Evolutionary conservation across 2,797 vertebrate genomes (phyloP).

Genomic region (Pogonophryne albipinna): DNA sequence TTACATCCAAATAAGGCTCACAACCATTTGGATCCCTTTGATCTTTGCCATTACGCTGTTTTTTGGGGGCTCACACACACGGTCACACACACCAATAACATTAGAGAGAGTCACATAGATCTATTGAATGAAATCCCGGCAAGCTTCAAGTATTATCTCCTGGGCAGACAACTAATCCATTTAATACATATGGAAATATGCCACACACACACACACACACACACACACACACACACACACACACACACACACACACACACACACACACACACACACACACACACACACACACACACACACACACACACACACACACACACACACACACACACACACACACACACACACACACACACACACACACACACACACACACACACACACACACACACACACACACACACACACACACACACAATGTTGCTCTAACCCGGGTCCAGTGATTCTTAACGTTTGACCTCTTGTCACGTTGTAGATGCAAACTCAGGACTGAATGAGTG

Average conservation of each 20-base stretch:
- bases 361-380: slow-evolving; percentile 21
- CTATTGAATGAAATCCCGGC: slow-evolving; percentile 75
- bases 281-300: slow-evolving; percentile 23
- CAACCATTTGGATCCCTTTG: slow-evolving; percentile 74
- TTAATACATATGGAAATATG: slow-evolving; percentile 75
- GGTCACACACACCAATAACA: slow-evolving; percentile 54
- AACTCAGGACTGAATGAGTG: slow-evolving; percentile 32
- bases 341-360: slow-evolving; percentile 23
- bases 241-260: slow-evolving; percentile 23
- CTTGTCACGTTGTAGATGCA: slow-evolving; percentile 31
- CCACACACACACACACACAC: slow-evolving; percentile 21
- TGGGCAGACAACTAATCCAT: slow-evolving; percentile 77
- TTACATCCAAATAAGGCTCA: slow-evolving; percentile 77
- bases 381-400: slow-evolving; percentile 23
- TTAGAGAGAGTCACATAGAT: slow-evolving; percentile 74
- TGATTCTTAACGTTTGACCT: slow-evolving; percentile 55
- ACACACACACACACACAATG: slow-evolving; percentile 22
- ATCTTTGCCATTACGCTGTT: slow-evolving; percentile 67
- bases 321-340: slow-evolving; percentile 23
- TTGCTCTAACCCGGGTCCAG: neutral
- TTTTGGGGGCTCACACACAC: slow-evolving; percentile 30
- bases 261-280: slow-evolving; percentile 23
- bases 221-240: slow-evolving; percentile 23
- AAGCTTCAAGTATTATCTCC: slow-evolving; percentile 73
- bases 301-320: slow-evolving; percentile 23